Conservation (phyloP, 1,140 invertebrate genomes). For the Panagrolaimus sp. region DNA sequence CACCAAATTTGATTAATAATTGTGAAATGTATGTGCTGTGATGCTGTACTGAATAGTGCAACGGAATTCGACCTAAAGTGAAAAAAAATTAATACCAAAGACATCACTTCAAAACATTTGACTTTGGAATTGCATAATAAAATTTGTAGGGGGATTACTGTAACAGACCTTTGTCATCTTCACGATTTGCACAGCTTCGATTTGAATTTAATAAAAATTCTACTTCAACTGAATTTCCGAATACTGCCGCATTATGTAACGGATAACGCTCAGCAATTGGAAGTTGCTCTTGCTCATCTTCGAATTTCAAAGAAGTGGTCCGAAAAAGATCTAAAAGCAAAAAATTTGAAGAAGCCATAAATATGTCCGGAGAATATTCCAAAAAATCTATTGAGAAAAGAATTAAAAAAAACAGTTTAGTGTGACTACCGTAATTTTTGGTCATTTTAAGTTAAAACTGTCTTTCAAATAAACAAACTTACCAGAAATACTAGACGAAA, state of each 20-base stretch:
- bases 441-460: not conserved
- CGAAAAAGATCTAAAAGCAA: slow-evolving; percentile 13
- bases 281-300: slow-evolving; percentile 5
- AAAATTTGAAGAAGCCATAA: slow-evolving; percentile 17
- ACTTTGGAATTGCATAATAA: too few species aligned
- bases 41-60: slow-evolving; percentile 21
- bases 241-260: slow-evolving; percentile 21
- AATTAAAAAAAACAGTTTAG: too few species aligned
- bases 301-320: not conserved
- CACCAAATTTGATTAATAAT: slow-evolving; percentile 20
- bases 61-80: slow-evolving; percentile 24
- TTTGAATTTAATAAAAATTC: slow-evolving; percentile 13
- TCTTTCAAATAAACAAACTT: not conserved
- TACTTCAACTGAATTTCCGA: slow-evolving; percentile 10
- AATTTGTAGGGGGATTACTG: not conserved
- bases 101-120: not conserved
- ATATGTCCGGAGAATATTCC: not conserved
- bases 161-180: slow-evolving; percentile 21
- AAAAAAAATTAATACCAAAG: not conserved
- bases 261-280: slow-evolving; percentile 17
- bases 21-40: slow-evolving; percentile 12
- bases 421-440: not conserved
- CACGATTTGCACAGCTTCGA: slow-evolving; percentile 17
- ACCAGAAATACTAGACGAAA: slow-evolving; percentile 9
- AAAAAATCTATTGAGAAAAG: not conserved